phyloP scores from a whole-genome alignment of 2,888 invertebrate genomes.

The Lamproptera curius region DNA sequence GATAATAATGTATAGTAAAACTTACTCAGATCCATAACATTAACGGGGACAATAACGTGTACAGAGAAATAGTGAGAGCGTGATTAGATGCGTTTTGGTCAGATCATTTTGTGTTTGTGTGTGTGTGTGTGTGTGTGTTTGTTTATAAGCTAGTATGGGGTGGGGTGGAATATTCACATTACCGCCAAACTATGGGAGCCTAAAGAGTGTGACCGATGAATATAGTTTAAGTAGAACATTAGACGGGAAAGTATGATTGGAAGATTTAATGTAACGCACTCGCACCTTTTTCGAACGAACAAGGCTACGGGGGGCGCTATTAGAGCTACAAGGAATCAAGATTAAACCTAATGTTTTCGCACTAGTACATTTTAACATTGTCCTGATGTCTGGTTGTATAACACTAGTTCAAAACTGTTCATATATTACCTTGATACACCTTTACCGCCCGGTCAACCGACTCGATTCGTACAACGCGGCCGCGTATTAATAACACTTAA shows the following conservation, averaged over 20 bases:
- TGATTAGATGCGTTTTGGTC: no score
- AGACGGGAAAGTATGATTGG: constrained; percentile 1
- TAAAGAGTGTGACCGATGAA: background rate
- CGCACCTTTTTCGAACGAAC: background rate
- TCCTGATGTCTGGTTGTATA: constrained; percentile 47
- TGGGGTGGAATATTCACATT: background rate
- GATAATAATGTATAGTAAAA: no score
- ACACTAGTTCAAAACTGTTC: no score
- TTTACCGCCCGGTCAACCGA: constrained; percentile 9
- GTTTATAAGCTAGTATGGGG: background rate
- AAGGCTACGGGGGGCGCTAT: constrained; percentile 29
- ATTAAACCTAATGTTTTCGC: constrained; percentile 24
- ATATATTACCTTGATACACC: background rate
- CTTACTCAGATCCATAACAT: no score
- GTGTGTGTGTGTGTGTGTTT: no score
- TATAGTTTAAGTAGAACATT: background rate
- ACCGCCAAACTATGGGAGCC: background rate
- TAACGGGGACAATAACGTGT: no score
- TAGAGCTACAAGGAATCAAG: constrained; percentile 44
- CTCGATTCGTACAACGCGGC: constrained; percentile 31
- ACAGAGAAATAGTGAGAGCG: no score
- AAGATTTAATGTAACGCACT: background rate
- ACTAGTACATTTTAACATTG: constrained; percentile 38
- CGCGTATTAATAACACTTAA: constrained; percentile 9
- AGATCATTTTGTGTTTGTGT: no score